Conservation (phyloP, 2,888 invertebrate species). For the Ariolimax columbianus region DNA sequence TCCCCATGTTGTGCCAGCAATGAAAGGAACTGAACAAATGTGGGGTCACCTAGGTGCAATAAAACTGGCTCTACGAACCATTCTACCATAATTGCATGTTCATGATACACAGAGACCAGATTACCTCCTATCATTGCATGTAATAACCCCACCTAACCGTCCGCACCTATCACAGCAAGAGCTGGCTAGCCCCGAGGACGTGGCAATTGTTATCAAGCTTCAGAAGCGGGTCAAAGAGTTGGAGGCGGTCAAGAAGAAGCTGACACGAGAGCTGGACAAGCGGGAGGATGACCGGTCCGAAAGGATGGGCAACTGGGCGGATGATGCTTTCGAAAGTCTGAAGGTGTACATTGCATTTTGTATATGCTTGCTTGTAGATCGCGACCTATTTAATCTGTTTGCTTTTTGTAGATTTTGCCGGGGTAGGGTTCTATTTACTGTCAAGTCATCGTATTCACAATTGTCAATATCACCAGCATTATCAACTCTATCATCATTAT, state of each 20-base stretch:
- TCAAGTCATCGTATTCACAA: too few relatives aligned
- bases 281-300: constrained; percentile 81
- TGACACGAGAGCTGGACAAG: constrained; percentile 87
- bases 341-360: constrained; percentile 55
- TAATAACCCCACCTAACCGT: neutral
- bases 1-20: too few relatives aligned
- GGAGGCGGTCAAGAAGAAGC: constrained; percentile 84
- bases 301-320: constrained; percentile 14
- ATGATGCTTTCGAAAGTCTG: constrained; percentile 59
- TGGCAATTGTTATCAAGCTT: constrained; percentile 87
- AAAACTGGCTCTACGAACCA: too few relatives aligned
- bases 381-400: neutral
- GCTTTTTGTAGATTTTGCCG: neutral
- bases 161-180: constrained; percentile 57
- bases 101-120: neutral
- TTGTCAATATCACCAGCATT: too few relatives aligned
- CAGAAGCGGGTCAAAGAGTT: constrained; percentile 81
- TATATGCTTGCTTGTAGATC: constrained; percentile 1
- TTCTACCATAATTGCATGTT: constrained; percentile 1
- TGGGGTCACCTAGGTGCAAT: too few relatives aligned
- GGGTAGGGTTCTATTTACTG: neutral
- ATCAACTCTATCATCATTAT: too few relatives aligned
- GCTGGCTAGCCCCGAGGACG: constrained; percentile 63
- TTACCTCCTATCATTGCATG: neutral
- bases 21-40: too few relatives aligned